Base-by-base conservation (phyloP, 2,888 invertebrate species). In the Aleiodes testaceus region DNA sequence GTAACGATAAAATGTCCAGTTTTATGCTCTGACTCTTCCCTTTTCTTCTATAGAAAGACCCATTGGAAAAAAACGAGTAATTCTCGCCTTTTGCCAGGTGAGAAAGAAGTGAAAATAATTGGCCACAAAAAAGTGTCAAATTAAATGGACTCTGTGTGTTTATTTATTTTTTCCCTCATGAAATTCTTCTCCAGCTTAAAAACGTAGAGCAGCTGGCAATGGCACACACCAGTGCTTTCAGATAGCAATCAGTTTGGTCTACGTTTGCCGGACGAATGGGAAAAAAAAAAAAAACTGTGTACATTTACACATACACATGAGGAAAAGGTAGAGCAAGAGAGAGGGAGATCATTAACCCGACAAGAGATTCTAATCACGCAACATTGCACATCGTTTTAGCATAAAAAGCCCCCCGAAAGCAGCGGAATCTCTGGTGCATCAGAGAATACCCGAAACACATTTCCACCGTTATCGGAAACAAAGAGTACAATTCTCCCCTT, bases 371-470 rank as follows among this genome's bases (percentile, higher is more conserved):
- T 72, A 72, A 72, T 72, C 72, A 72, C 67, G 67, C 72, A 68
- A 72, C 72, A 72, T 72, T 72, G 72, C 72, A 72, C 72, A 72
- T 72, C 72, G 72, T 72, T 72, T 68, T 67, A 72, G 72, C 67
- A 67, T 68, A 64, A 67, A 72, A 53, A 52, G 67, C 67, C 42
- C 61, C 42, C 59, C 12, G 9, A 59, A 36, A 14, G 16, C 16
- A 44, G 63, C 26, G 22, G 7, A 44, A 45, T 45, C 63, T 22
- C 12, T 30, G n/a, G 44, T 42, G 42, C 26, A 63, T 63, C 45
- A 63, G 16, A n/a, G 16, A 20, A 45, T 16, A 45, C 9, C 47
- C 63, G 3, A 59, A 59, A 63, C 14, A 63, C 14, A 63, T 45
- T 45, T 22, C 11, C 22, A 44, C 16, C 22, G 44, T 45, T 63